A percentile compares a stretch with the other conserved stretches of the same genome.
Conservation (phyloP, 1,140 invertebrate genomes). For the Paralvinella palmiformis region DNA sequence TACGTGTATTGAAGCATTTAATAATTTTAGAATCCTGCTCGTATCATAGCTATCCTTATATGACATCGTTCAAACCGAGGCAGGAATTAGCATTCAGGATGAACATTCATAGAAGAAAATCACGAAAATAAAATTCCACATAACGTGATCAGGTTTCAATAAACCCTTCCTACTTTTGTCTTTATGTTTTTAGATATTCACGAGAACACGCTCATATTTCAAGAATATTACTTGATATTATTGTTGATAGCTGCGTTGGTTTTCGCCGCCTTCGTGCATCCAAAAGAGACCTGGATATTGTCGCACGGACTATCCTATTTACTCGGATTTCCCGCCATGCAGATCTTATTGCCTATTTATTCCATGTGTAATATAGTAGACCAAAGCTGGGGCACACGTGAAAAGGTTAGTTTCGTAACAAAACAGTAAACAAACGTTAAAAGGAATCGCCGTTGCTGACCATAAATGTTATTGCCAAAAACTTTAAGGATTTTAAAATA, state of each 20-base stretch:
- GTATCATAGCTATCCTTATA: not conserved
- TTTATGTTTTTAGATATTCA: conserved; percentile 23
- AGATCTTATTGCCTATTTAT: conserved; percentile 33
- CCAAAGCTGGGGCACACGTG: conserved; percentile 35
- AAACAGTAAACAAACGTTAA: too few relatives aligned
- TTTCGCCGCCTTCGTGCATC: conserved; percentile 29
- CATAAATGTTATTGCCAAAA: too few relatives aligned
- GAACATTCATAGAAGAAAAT: not conserved
- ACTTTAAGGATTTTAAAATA: too few relatives aligned
- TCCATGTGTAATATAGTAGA: conserved; percentile 34
- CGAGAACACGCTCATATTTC: conserved; percentile 13
- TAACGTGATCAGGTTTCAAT: not conserved
- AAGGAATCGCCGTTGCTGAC: too few relatives aligned
- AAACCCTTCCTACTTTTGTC: not conserved
- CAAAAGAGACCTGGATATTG: conserved; percentile 24
- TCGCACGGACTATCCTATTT: conserved; percentile 27
- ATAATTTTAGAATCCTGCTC: not conserved
- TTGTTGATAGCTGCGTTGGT: conserved; percentile 25
- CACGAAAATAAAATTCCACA: not conserved
- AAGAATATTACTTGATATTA: conserved; percentile 27
- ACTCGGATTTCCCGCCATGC: conserved; percentile 32
- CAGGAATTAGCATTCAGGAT: not conserved
- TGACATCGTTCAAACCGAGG: not conserved
- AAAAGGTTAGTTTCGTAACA: conserved; percentile 27
- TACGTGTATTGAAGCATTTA: too few relatives aligned